A percentile compares a stretch with the other conserved stretches of the same genome.
Conservation (phyloP, 2,797 vertebrate genomes). For the Hydrophis major region DNA sequence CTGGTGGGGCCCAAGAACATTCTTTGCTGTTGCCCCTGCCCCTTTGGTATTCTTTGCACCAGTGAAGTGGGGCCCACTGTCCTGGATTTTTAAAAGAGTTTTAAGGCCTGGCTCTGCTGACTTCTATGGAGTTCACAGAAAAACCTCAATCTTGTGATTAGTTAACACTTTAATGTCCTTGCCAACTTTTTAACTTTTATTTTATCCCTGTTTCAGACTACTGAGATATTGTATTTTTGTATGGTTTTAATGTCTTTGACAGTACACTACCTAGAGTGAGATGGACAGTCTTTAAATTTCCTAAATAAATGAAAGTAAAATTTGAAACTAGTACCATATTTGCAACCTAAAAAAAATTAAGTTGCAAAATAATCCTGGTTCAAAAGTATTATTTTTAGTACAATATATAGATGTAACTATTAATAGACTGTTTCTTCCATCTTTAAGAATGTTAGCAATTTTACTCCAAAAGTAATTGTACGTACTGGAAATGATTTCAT, state of each 20-base stretch:
- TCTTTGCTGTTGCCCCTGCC: too few relatives aligned
- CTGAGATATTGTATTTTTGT: background rate
- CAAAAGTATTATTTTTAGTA: slow-evolving; percentile 30
- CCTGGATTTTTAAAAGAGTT: background rate
- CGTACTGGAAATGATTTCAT: background rate
- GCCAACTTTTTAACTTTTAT: background rate
- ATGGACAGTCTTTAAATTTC: background rate
- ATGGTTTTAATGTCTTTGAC: background rate
- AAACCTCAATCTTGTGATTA: background rate
- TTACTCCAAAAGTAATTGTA: background rate
- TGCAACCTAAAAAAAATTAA: background rate
- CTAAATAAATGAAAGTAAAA: background rate
- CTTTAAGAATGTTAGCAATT: slow-evolving; percentile 29
- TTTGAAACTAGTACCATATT: background rate
- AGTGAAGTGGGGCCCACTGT: background rate
- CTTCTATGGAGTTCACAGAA: background rate
- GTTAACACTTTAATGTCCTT: background rate
- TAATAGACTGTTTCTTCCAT: slow-evolving; percentile 29
- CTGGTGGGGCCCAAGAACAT: background rate
- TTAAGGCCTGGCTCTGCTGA: background rate
- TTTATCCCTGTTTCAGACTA: background rate
- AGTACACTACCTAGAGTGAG: background rate
- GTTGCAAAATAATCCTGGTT: background rate
- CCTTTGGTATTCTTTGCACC: background rate
- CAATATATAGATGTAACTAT: slow-evolving; percentile 8